These are phyloP conservation scores for Cossypha polioptera DNA, from an alignment of 2,797 vertebrate species.

Conservation along the genomic window DNA sequence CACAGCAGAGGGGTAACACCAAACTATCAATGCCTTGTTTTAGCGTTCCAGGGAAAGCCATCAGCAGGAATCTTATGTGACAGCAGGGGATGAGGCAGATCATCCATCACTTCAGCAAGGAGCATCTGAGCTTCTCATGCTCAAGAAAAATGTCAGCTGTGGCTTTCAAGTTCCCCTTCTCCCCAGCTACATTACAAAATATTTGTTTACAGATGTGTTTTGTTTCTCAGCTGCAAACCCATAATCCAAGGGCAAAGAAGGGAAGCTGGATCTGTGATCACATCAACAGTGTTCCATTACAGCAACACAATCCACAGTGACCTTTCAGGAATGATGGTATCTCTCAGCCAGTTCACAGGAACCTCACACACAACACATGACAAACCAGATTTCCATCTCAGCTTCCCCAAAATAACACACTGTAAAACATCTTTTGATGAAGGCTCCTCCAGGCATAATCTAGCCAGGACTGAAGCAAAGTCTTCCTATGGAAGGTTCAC, in stretches of 20 bases:
- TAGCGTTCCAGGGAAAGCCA: not conserved
- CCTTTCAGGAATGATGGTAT: not conserved
- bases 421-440: not conserved
- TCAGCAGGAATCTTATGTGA: not conserved
- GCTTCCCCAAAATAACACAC: not conserved
- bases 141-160: not conserved
- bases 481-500: not conserved
- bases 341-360: not conserved
- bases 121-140: not conserved
- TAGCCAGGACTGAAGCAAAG: not conserved
- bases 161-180: not conserved
- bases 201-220: not conserved
- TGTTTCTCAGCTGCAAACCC: not conserved
- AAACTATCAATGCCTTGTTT: not conserved
- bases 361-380: not conserved
- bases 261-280: not conserved
- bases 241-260: not conserved
- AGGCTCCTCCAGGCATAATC: not conserved
- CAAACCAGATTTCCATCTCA: not conserved
- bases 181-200: not conserved
- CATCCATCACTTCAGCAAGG: not conserved
- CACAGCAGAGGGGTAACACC: not conserved
- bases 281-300: not conserved
- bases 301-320: not conserved
- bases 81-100: not conserved